Evolutionary conservation across 2,888 invertebrate species (phyloP), one percentile per base, ranked within the genome.

Genomic region (Allacma fusca): DNA sequence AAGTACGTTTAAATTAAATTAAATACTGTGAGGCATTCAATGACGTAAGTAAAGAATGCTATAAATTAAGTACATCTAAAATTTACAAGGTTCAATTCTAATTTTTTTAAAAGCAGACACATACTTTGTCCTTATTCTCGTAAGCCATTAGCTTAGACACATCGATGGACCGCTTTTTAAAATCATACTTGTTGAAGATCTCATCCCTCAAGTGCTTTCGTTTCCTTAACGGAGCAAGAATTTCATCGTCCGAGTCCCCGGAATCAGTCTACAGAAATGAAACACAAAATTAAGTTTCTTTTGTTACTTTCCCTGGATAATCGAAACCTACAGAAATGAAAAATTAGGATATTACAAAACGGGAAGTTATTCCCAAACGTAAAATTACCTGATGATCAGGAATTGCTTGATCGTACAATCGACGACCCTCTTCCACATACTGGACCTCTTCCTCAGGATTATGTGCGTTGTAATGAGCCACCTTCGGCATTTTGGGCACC

Each of bases 171-270:
- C 81, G 29, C 7, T 28, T 73, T 28, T 75, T 68, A 44, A 83
- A 83, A 24, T 80, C 77, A 72, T 72, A 80, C 29, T 79, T 80
- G 16, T 72, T n/a, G 59, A 79, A 83, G 0, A 83, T 78, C 23
- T 40, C 74, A n/a, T 74, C 64, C 40, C 44, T 74, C n/a, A 50
- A n/a, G n/a, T 50, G 50, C 1, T 9, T 19, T 13, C 50, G 50
- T 9, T 50, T 50, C 50, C 50, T 13, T 16, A 50, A n/a, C 5
- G 40, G 40, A 9, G 13, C 13, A 40, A 9, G 5, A 13, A 12
- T 16, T 23, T 80, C 80, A 0, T 71, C 79, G 0, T 79, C 79
- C 0, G 44, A 50, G 23, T 77, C 72, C 12, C 74, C 72, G 59
- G n/a, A n/a, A 65, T 75, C 75, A 2, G 4, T 43, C 44, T 21